phyloP scores from a whole-genome alignment of 2,113 vertebrate genomes.

The Gymnobelideus leadbeateri region DNA sequence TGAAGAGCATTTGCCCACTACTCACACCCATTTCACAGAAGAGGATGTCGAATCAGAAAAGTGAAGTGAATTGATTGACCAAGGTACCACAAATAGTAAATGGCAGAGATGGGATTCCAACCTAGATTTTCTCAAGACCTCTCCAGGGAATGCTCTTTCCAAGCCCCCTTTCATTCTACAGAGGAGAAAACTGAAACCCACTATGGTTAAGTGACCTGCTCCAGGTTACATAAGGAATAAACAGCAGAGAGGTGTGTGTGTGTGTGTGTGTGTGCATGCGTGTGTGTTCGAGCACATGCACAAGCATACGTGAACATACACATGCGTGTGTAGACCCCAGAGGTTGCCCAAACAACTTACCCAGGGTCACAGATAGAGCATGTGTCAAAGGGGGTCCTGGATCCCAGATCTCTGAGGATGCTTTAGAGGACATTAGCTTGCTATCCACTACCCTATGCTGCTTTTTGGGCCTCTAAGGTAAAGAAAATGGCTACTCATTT shows the following conservation, averaged over 20 bases:
- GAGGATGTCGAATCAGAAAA: conserved; percentile 14
- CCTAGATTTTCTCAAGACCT: conserved; percentile 34
- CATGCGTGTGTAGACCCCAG: background rate
- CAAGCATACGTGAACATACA: no score
- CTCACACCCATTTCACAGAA: conserved; percentile 51
- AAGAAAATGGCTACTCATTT: background rate
- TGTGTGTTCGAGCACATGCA: background rate
- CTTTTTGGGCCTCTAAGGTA: background rate
- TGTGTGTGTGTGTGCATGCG: background rate
- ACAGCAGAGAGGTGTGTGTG: background rate
- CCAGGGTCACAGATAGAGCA: background rate
- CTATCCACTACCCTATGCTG: background rate
- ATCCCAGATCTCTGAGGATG: background rate
- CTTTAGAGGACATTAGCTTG: background rate
- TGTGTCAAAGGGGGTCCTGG: background rate
- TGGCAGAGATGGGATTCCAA: conserved; percentile 50
- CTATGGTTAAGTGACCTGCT: background rate
- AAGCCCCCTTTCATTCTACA: background rate
- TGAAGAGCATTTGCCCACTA: background rate
- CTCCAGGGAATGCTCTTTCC: no score
- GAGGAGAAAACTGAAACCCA: background rate
- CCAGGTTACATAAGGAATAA: background rate
- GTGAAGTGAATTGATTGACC: background rate
- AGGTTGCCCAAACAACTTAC: background rate
- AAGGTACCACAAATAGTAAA: background rate